Conservation (phyloP, 2,113 vertebrate genomes). For the Erythrolamprus reginae region DNA sequence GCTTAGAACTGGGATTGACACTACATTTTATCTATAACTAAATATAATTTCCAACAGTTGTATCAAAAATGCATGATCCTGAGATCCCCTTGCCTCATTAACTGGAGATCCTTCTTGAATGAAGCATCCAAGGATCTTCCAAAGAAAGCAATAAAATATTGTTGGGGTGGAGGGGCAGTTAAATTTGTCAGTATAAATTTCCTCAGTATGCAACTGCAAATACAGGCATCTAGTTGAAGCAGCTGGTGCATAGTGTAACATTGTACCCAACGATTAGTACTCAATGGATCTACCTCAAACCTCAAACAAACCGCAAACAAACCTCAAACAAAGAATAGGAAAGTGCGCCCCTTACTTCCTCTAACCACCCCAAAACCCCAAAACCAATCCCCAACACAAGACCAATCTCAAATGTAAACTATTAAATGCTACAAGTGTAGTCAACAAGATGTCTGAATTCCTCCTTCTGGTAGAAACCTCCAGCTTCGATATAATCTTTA, state of each 20-base stretch:
- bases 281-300: too few relatives aligned
- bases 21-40: neutral
- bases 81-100: neutral
- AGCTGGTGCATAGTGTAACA: neutral
- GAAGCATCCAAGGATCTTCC: neutral
- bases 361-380: too few relatives aligned
- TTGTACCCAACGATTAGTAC: too few relatives aligned
- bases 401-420: too few relatives aligned
- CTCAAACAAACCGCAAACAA: too few relatives aligned
- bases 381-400: too few relatives aligned
- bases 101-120: neutral
- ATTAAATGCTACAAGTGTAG: too few relatives aligned
- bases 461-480: too few relatives aligned
- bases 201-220: neutral
- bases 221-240: neutral
- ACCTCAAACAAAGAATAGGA: too few relatives aligned
- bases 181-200: neutral
- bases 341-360: too few relatives aligned
- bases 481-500: too few relatives aligned
- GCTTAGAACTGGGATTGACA: neutral
- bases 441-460: too few relatives aligned
- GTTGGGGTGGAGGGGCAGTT: neutral
- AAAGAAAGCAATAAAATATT: neutral
- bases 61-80: neutral
- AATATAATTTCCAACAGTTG: neutral